Evolutionary conservation across 2,888 invertebrate species (phyloP).

Genomic region (Drosophila atripex): DNA sequence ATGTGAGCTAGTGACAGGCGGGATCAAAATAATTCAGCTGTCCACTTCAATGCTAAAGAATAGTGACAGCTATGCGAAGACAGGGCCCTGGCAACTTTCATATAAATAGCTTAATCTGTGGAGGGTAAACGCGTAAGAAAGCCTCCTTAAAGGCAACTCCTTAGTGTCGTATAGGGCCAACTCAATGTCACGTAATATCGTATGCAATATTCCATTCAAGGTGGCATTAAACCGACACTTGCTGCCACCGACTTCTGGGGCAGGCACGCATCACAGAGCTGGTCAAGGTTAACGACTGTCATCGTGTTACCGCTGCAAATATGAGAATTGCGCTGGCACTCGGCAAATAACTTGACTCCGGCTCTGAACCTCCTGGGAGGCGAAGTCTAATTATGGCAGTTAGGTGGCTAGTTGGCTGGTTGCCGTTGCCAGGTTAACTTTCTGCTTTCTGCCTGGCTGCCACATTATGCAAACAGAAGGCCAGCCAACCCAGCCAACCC

Average conservation of each 20-base stretch:
- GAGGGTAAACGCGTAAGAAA: not conserved
- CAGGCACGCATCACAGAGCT: constrained; percentile 22
- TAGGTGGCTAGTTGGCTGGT: constrained; percentile 3
- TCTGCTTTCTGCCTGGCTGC: constrained; percentile 11
- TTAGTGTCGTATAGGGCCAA: constrained; percentile 10
- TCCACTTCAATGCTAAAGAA: constrained; percentile 11
- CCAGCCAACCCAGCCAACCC: constrained; percentile 14
- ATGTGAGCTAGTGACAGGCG: constrained; percentile 23
- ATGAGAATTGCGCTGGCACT: constrained; percentile 41
- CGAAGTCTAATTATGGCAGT: constrained; percentile 59
- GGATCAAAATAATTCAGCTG: constrained; percentile 35
- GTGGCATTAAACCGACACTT: constrained; percentile 30
- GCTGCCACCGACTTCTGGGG: constrained; percentile 3
- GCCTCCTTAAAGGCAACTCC: constrained; percentile 11
- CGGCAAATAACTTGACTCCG: constrained; percentile 22
- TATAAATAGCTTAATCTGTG: not conserved
- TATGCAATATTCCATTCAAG: constrained; percentile 34
- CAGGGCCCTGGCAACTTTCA: not conserved
- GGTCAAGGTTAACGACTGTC: constrained; percentile 68
- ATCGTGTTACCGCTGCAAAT: constrained; percentile 58
- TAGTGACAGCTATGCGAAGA: not conserved
- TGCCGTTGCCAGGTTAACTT: constrained; percentile 1
- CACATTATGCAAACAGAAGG: constrained; percentile 47
- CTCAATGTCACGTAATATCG: constrained; percentile 27
- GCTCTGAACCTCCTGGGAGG: constrained; percentile 45